phyloP scores from a whole-genome alignment of 2,113 vertebrate genomes.

The Craseonycteris thonglongyai region DNA sequence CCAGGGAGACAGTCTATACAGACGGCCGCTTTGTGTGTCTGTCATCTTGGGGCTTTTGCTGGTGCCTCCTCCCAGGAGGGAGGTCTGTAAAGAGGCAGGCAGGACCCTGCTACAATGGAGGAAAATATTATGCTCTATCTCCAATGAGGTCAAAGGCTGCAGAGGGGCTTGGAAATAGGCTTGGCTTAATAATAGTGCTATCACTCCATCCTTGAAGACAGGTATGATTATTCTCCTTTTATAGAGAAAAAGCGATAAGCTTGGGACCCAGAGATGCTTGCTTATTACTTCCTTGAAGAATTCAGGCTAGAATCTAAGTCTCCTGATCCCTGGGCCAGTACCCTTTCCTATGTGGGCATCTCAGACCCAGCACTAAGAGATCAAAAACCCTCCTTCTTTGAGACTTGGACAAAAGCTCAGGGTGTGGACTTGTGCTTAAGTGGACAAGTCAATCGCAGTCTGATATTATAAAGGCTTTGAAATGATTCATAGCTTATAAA shows the following conservation, averaged over 20 bases:
- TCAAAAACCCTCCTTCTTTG: background rate
- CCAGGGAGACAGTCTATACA: background rate
- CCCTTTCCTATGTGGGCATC: background rate
- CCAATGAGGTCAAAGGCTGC: background rate
- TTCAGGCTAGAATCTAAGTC: background rate
- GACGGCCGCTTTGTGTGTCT: background rate
- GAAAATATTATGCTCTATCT: background rate
- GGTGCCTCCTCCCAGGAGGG: background rate
- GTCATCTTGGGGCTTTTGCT: background rate
- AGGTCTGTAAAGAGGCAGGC: background rate
- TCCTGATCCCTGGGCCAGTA: background rate
- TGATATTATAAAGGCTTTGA: constrained; percentile 22
- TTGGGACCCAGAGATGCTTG: background rate
- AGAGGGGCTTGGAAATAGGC: background rate
- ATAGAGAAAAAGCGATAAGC: background rate
- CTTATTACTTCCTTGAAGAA: background rate
- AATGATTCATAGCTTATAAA: background rate
- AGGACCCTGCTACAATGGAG: background rate
- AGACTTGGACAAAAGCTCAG: background rate
- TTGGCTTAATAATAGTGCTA: background rate
- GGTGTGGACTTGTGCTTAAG: background rate
- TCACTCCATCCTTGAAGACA: background rate
- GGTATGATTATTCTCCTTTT: background rate
- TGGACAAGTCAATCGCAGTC: background rate
- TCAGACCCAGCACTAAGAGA: background rate